Conservation (phyloP, 2,888 invertebrate species). For the Seira ritae region DNA sequence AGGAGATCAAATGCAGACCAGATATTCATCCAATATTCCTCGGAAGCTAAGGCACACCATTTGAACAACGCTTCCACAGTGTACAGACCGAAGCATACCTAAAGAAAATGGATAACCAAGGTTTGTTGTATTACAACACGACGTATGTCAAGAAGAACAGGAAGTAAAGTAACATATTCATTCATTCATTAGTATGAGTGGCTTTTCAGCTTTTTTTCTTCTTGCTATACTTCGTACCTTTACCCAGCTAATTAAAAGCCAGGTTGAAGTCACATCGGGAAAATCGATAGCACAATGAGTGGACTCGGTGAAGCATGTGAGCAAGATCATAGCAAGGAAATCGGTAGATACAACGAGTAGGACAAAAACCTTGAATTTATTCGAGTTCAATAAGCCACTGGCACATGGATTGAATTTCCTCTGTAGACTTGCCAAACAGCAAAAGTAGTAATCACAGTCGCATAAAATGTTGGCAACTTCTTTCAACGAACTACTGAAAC, state of each 20-base stretch:
- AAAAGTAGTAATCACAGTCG: conserved; percentile 59
- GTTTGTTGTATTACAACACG: too few relatives aligned
- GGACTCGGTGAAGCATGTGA: conserved; percentile 21
- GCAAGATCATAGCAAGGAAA: conserved; percentile 30
- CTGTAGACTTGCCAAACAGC: conserved; percentile 56
- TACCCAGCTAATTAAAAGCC: conserved; percentile 28
- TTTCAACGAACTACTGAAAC: conserved; percentile 4
- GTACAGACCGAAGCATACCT: conserved; percentile 49
- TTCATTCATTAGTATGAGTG: too few relatives aligned
- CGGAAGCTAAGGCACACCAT: conserved; percentile 42
- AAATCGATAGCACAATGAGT: conserved; percentile 24
- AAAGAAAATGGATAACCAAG: too few relatives aligned
- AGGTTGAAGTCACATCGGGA: not conserved
- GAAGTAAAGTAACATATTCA: too few relatives aligned
- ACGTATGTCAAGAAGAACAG: too few relatives aligned
- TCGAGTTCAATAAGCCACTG: conserved; percentile 36
- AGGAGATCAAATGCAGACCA: conserved; percentile 54
- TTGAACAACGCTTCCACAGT: conserved; percentile 37
- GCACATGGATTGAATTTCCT: conserved; percentile 44
- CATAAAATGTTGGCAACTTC: conserved; percentile 35
- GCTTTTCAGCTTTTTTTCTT: too few relatives aligned
- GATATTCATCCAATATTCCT: conserved; percentile 49
- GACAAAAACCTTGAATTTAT: conserved; percentile 44
- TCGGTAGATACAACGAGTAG: conserved; percentile 38
- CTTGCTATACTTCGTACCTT: too few relatives aligned